Evolutionary conservation across 2,113 vertebrate genomes (phyloP).

Genomic region (Peromyscus maniculatus): DNA sequence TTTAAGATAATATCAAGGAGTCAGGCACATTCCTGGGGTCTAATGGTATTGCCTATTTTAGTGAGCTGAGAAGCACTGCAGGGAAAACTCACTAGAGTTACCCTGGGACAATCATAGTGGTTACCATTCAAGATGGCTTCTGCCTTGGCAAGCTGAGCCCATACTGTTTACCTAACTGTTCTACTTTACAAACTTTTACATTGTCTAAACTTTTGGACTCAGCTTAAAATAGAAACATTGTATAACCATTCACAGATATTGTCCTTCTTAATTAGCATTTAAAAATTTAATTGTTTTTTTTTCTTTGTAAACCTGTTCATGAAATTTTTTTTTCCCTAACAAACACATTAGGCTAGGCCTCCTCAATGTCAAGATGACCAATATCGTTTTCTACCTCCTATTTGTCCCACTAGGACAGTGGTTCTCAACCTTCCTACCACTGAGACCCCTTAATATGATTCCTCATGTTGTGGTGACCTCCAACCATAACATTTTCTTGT

Average conservation of each 20-base stretch:
- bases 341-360: too few relatives aligned
- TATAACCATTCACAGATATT: background rate
- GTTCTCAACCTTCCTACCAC: background rate
- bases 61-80: background rate
- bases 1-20: conserved; percentile 31
- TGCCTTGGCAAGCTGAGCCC: background rate
- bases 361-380: background rate
- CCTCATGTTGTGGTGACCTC: background rate
- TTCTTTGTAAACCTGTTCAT: background rate
- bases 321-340: too few relatives aligned
- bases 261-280: background rate
- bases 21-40: background rate
- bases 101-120: background rate
- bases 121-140: background rate
- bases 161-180: background rate
- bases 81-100: background rate
- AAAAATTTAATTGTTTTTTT: background rate
- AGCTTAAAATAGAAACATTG: background rate
- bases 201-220: background rate
- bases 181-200: background rate
- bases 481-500: background rate
- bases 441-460: background rate
- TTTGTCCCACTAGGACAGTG: background rate
- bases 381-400: background rate
- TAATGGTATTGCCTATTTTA: background rate